Base-by-base conservation (phyloP, 2,113 vertebrate genomes). In the Tyto alba region DNA sequence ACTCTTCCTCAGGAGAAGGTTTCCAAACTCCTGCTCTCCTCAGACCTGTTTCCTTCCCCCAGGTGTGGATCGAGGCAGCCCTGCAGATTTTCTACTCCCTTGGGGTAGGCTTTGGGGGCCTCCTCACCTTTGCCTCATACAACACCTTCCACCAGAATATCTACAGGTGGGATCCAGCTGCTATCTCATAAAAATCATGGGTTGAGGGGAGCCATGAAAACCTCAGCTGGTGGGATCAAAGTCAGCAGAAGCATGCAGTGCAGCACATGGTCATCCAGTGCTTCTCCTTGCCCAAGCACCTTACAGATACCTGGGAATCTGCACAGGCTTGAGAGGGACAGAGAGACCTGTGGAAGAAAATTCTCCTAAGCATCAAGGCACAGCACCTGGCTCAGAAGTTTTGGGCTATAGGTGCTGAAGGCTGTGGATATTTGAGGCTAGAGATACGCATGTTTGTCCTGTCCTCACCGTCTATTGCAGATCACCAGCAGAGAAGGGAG, bases 111-210 rank as follows among this genome's bases (percentile, higher is more conserved):
- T 98, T 98, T 43, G 98, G 98, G 40, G 98, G 98, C 34, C 98
- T 98, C 62, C 98, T 98, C 86, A 98, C 98, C 83, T 98, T 98
- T 6, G 98, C 98, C 36, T 98, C 98, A 0, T 98, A 98, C 95
- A 98, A 98, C 95, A 98, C 98, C 8, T 98, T 98, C 90, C 98
- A 98, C 94, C 98, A 98, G 93, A 98, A 98, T 84, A 98, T 98
- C 90, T 98, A 98, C 93, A 98, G 98, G 98, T 98, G 88, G 80
- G 88, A 69, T 11, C 26, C 76, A 52, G n/a, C 13, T 88, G 22
- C 55, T 64, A 12, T 85, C 40, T 87, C 7, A 0, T 57, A 56
- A 93, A 78, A 75, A 38, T 18, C 2, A 0, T 34, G 52, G 20
- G 38, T 8, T 87, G 52, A 11, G 29, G 74, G 27, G 27, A 84